Base-by-base conservation (phyloP, 2,113 vertebrate genomes). In the Sula dactylatra region DNA sequence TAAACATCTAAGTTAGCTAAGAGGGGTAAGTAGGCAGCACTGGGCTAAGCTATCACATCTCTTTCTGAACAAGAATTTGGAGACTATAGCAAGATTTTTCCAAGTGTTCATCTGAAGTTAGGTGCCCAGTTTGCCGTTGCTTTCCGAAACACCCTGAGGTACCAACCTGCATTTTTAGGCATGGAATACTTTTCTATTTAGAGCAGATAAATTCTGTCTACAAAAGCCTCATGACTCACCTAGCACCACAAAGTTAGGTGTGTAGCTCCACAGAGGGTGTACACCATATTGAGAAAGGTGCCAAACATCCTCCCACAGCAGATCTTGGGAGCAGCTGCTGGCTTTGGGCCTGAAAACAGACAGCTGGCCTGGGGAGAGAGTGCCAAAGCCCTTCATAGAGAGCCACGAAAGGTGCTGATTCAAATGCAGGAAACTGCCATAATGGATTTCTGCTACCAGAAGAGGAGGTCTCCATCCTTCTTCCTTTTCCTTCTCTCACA, bases 191-290 rank as follows among this genome's bases (percentile, higher is more conserved):
- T 73, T 45, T 58, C 16, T 58, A 1, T 4, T 13, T 21, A 36
- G 15, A 77, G 16, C 29, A 61, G 34, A 9, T 45, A 67, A 88
- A 62, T 29, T 7, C 11, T 11, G 16, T 19, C 26, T 73, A 44
- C 59, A 42, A 65, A 88, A 77, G 36, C 21, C 3, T 1, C 2
- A 2, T 15, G 16, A 24, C 16, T 61, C 31, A 36, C 3, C 2
- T 27, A 34, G 40, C 9, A n/a, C 17, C 31, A 36, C 16, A 16
- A 52, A 66, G 6, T 15, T 36, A 32, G 7, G 19, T 0, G 2
- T 1, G 1, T 6, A 34, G 11, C 40, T 77, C 21, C 0, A 1
- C 19, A 42, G 22, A 6, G 31, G 6, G 2, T 29, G 19, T 7
- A 58, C 2, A 0, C 7, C n/a, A 25, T 27, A 15, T 29, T 55